Conservation (phyloP, 2,797 vertebrate genomes). For the Molothrus ater region DNA sequence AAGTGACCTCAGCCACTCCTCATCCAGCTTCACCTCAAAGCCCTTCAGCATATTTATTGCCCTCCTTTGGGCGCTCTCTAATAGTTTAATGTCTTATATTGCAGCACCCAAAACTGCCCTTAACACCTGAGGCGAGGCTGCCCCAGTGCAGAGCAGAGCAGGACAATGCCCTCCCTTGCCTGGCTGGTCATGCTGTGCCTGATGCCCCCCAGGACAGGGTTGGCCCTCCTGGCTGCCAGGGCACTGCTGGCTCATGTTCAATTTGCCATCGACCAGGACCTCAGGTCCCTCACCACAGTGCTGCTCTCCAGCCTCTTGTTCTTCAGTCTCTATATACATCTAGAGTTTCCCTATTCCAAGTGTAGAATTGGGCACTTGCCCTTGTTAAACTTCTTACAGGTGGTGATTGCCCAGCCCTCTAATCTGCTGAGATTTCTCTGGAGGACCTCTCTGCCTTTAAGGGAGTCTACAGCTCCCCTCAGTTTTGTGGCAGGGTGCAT, state of each 20-base stretch:
- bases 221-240: neutral
- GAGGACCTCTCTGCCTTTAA: neutral
- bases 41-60: neutral
- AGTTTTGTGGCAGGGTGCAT: neutral
- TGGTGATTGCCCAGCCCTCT: neutral
- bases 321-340: neutral
- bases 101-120: accelerated
- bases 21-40: accelerated
- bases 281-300: accelerated
- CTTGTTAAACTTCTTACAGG: neutral
- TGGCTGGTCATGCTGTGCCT: neutral
- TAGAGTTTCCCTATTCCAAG: neutral
- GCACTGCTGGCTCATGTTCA: accelerated
- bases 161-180: neutral
- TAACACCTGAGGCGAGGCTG: accelerated
- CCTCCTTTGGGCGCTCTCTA: accelerated
- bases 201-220: accelerated
- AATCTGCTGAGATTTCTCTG: neutral
- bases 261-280: accelerated
- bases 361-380: accelerated
- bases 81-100: too few species aligned
- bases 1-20: neutral
- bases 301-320: neutral
- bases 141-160: accelerated
- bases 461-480: neutral